Conservation (phyloP, 2,888 invertebrate genomes). For the Aleiodes leptofemur region DNA sequence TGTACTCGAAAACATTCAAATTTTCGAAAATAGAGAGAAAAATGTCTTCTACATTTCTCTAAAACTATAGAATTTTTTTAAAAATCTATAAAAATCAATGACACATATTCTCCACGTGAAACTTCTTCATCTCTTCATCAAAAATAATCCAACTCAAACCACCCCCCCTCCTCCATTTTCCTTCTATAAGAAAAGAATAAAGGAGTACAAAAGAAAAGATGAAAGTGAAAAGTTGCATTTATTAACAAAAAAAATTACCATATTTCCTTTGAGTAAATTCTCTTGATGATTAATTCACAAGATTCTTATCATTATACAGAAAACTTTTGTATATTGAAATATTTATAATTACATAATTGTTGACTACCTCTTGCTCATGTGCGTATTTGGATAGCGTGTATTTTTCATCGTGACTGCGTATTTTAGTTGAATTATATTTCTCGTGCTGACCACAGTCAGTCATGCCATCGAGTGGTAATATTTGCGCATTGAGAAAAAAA, state of each 20-base stretch:
- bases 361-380: not conserved
- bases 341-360: conserved; percentile 34
- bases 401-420: conserved; percentile 31
- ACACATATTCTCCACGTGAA: not conserved
- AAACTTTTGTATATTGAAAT: conserved; percentile 25
- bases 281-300: not conserved
- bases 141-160: too few species aligned
- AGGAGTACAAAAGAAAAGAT: not conserved
- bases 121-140: not conserved
- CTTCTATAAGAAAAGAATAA: conserved; percentile 6
- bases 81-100: too few species aligned
- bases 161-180: not conserved
- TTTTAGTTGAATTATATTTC: conserved; percentile 28
- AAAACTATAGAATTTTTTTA: too few species aligned
- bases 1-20: too few species aligned
- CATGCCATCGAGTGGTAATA: conserved; percentile 25
- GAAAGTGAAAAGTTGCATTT: not conserved
- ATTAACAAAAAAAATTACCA: not conserved
- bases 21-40: too few species aligned
- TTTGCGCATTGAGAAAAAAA: conserved; percentile 13
- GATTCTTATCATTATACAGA: conserved; percentile 15
- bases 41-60: too few species aligned
- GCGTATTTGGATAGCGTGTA: conserved; percentile 32
- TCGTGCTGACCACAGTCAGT: conserved; percentile 30
- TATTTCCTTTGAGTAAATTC: conserved; percentile 9